Evolutionary conservation across 2,797 vertebrate species (phyloP).

Genomic region (Triplophysa bombifrons): DNA sequence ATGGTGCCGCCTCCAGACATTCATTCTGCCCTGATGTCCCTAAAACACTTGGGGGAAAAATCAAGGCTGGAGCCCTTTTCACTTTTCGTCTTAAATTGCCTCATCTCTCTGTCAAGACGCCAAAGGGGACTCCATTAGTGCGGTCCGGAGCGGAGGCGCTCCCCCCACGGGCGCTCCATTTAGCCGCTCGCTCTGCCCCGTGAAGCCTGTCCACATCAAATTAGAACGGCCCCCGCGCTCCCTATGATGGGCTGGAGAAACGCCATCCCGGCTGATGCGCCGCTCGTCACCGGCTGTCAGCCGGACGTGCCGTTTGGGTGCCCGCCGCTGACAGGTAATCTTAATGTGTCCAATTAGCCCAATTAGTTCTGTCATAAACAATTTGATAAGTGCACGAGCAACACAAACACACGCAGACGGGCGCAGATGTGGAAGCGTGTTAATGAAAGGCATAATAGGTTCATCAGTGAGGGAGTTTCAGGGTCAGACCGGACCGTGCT

Average conservation of each 20-base stretch:
- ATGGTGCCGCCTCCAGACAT: slow-evolving; percentile 37
- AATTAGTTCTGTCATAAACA: slow-evolving; percentile 99
- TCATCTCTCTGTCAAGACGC: slow-evolving; percentile 92
- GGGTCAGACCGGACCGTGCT: slow-evolving; percentile 87
- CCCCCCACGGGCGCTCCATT: slow-evolving; percentile 66
- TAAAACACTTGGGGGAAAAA: slow-evolving; percentile 32
- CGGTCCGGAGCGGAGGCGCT: slow-evolving; percentile 63
- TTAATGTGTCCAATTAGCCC: slow-evolving; percentile 99
- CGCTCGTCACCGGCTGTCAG: slow-evolving; percentile 99
- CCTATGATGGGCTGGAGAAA: slow-evolving; percentile 90
- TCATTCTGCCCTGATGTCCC: slow-evolving; percentile 49
- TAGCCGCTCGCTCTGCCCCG: slow-evolving; percentile 82
- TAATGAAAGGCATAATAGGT: slow-evolving; percentile 97
- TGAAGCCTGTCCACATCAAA: slow-evolving; percentile 96
- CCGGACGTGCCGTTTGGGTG: slow-evolving; percentile 93
- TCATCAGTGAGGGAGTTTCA: slow-evolving; percentile 87
- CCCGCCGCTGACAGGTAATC: slow-evolving; percentile 99
- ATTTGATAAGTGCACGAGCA: slow-evolving; percentile 97
- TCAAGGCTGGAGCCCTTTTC: slow-evolving; percentile 82
- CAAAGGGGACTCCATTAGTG: slow-evolving; percentile 95
- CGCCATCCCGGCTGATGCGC: slow-evolving; percentile 97
- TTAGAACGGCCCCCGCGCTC: slow-evolving; percentile 95
- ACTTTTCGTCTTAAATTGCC: slow-evolving; percentile 86
- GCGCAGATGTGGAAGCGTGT: slow-evolving; percentile 81
- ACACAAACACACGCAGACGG: slow-evolving; percentile 89